Percentiles rank a stretch among this genome's conserved stretches.
Evolutionary conservation across 2,113 vertebrate species (phyloP).

Genomic region (Raja brachyura): DNA sequence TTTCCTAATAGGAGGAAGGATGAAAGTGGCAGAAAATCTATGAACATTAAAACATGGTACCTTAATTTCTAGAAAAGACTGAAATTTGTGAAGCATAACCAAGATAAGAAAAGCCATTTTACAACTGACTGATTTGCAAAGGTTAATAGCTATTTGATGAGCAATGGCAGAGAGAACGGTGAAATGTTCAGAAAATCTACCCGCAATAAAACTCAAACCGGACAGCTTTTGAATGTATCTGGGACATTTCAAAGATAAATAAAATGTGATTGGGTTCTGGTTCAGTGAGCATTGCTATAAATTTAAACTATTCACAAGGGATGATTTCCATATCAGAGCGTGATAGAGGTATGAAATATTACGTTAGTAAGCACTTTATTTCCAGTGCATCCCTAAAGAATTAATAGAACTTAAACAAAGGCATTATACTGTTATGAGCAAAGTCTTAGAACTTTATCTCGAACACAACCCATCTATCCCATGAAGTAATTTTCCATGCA

Average conservation of each 20-base stretch:
- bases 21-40: neutral
- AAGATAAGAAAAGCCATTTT: neutral
- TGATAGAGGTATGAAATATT: neutral
- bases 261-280: neutral
- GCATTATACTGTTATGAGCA: neutral
- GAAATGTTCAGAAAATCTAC: neutral
- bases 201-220: neutral
- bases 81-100: conserved; percentile 1
- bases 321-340: neutral
- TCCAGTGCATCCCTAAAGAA: neutral
- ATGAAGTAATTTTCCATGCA: neutral
- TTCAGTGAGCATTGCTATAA: neutral
- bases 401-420: conserved; percentile 6
- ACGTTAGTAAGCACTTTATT: neutral
- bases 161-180: neutral
- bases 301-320: conserved; percentile 2
- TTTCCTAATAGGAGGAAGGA: neutral
- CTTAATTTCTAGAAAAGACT: neutral
- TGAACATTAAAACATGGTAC: neutral
- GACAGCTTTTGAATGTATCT: neutral
- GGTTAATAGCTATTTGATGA: conserved; percentile 31
- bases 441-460: neutral
- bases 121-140: conserved; percentile 32
- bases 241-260: neutral
- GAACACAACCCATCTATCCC: neutral